phyloP scores from a whole-genome alignment of 1,140 invertebrate species.

The Argopecten irradians region DNA sequence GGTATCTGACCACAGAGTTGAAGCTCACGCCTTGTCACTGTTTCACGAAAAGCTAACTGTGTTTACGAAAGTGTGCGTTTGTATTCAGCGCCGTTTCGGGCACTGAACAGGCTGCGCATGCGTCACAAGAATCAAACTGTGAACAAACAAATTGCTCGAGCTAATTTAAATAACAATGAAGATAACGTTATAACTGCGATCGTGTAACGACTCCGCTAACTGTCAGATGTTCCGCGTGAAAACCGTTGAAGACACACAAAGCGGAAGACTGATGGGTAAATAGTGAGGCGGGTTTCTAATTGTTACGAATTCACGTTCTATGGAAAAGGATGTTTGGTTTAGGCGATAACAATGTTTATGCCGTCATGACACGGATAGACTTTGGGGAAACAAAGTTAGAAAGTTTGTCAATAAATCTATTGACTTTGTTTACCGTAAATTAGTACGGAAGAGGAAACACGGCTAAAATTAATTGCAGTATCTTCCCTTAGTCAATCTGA shows the following conservation, averaged over 20 bases:
- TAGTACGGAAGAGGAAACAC: conserved; percentile 5
- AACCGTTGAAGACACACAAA: conserved; percentile 2
- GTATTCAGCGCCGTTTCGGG: conserved; percentile 6
- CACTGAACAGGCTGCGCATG: conserved; percentile 13
- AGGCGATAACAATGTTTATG: neutral
- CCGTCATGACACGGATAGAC: neutral
- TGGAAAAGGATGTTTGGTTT: neutral
- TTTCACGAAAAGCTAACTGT: neutral
- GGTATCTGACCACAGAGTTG: neutral
- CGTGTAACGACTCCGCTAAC: neutral
- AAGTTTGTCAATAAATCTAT: conserved; percentile 19
- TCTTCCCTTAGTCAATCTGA: neutral
- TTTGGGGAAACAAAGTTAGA: neutral
- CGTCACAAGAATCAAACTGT: conserved; percentile 8
- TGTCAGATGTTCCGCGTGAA: conserved; percentile 20
- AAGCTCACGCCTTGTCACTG: neutral
- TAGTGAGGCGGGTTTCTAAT: neutral
- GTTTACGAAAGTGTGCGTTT: neutral
- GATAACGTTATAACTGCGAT: neutral
- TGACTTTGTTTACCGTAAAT: conserved; percentile 6
- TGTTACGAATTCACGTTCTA: conserved; percentile 17
- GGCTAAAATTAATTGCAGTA: neutral
- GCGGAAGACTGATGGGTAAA: neutral
- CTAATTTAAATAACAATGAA: neutral
- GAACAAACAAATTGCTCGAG: conserved; percentile 20